Conservation (phyloP, 2,113 vertebrate species). For the Toxostoma redivivum region DNA sequence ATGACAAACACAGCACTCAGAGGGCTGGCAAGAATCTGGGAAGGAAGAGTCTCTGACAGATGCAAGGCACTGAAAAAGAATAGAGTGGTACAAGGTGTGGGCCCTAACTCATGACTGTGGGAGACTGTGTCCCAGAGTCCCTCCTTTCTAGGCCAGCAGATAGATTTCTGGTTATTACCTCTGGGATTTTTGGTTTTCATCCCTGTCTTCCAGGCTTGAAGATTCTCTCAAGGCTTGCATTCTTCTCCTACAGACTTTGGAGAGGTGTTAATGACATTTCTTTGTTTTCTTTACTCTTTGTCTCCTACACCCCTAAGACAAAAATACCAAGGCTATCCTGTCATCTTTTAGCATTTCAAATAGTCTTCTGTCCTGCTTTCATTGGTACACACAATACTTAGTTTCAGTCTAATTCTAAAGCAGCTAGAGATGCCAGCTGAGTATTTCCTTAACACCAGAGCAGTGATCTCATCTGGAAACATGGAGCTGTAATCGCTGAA, state of each 20-base stretch:
- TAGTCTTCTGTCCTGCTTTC: background rate
- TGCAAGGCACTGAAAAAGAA: background rate
- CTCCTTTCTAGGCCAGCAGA: background rate
- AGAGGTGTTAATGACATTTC: accelerated
- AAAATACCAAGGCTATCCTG: background rate
- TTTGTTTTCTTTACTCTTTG: background rate
- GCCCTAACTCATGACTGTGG: background rate
- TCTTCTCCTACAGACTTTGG: background rate
- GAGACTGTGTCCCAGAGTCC: background rate
- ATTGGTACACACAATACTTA: background rate
- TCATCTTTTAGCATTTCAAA: background rate
- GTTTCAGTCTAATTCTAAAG: background rate
- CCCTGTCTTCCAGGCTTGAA: background rate
- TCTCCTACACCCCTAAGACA: background rate
- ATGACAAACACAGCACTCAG: background rate
- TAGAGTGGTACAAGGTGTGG: background rate
- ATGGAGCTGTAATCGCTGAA: background rate
- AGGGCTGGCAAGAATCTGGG: background rate
- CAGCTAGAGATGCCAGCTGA: background rate
- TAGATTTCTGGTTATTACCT: background rate
- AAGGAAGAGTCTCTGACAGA: background rate
- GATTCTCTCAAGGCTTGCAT: background rate
- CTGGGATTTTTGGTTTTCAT: background rate
- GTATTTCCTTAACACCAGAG: background rate
- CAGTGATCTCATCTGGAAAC: background rate